These are phyloP conservation scores for Drosophila sechellia DNA, from an alignment of 1,140 invertebrate genomes.

Conservation along the genomic window DNA sequence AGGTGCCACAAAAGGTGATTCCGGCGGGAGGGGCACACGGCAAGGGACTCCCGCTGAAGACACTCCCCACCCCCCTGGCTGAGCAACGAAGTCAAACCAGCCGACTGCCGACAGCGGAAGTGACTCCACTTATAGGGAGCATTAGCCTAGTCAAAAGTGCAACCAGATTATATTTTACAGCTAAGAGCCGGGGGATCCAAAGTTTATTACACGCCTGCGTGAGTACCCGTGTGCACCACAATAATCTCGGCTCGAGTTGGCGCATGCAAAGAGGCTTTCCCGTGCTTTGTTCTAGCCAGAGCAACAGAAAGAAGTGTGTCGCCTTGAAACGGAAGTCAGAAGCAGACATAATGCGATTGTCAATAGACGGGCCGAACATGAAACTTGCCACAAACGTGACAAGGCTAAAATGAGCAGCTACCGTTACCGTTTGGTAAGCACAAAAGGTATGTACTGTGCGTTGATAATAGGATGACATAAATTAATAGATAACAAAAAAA, in stretches of 20 bases:
- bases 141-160: slow-evolving; percentile 59
- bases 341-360: slow-evolving; percentile 4
- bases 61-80: not conserved
- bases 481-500: not conserved
- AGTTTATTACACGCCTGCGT: slow-evolving; percentile 19
- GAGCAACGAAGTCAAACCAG: not conserved
- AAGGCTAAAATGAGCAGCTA: not conserved
- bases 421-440: not conserved
- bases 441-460: not conserved
- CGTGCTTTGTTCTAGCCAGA: slow-evolving; percentile 1
- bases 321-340: slow-evolving; percentile 1
- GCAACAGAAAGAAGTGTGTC: too few relatives aligned
- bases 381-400: not conserved
- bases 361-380: not conserved
- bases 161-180: slow-evolving; percentile 57
- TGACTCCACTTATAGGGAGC: slow-evolving; percentile 50
- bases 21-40: not conserved
- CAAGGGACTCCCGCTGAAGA: not conserved
- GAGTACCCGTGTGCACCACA: slow-evolving; percentile 1
- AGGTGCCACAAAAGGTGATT: slow-evolving; percentile 15
- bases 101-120: slow-evolving; percentile 45
- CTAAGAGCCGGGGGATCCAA: slow-evolving; percentile 27
- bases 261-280: slow-evolving; percentile 2
- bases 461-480: not conserved
- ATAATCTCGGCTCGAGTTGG: slow-evolving; percentile 2